Conservation (phyloP, 2,888 invertebrate species). For the Nebria brevicollis region DNA sequence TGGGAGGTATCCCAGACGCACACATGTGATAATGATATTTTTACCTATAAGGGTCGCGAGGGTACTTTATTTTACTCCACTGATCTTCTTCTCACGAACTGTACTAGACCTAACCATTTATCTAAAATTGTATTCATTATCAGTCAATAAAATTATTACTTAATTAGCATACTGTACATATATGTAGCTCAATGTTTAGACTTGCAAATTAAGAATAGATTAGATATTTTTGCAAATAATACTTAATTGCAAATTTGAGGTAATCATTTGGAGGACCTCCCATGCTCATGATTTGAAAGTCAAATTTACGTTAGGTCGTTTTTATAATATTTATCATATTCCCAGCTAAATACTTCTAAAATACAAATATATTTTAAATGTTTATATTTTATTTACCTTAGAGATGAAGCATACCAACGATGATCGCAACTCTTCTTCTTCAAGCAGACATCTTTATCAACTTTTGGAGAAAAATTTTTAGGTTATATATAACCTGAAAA, state of each 20-base stretch:
- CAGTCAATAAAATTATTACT: no score
- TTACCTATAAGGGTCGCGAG: background rate
- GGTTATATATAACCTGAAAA: no score
- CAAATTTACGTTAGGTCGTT: background rate
- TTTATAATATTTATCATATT: background rate
- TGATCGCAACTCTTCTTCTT: no score
- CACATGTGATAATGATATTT: background rate
- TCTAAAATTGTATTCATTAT: no score
- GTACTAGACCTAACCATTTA: no score
- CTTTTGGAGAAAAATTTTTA: no score
- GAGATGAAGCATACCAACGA: no score
- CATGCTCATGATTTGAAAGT: background rate
- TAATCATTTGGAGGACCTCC: constrained; percentile 7
- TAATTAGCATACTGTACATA: no score
- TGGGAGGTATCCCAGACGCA: constrained; percentile 56
- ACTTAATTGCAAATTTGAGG: background rate
- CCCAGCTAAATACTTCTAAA: background rate
- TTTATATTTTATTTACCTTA: no score
- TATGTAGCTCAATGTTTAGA: constrained; percentile 16
- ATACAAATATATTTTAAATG: no score
- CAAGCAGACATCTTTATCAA: no score
- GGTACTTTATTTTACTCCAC: background rate
- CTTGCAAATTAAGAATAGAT: constrained; percentile 20
- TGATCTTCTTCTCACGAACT: no score
- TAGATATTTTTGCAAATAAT: constrained; percentile 13